Conservation (phyloP, 2,888 invertebrate genomes). For the Patella ulyssiponensis region DNA sequence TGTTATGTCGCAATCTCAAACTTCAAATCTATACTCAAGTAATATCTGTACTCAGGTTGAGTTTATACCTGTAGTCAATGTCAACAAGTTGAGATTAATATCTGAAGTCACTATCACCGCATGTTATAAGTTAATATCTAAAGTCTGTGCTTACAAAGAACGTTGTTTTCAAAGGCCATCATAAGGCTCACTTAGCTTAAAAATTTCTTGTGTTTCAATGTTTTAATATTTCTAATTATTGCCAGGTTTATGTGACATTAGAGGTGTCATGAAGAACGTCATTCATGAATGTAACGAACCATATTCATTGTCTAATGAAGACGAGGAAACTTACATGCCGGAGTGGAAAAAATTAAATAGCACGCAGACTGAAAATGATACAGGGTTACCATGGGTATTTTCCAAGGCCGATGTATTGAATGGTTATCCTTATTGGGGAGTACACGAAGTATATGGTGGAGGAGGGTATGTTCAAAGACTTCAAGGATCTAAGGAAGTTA, state of each 20-base stretch:
- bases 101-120: no score
- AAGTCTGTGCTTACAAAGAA: no score
- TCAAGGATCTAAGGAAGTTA: constrained; percentile 55
- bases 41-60: no score
- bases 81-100: no score
- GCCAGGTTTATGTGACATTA: constrained; percentile 55
- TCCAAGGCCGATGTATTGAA: constrained; percentile 64
- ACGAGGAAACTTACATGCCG: constrained; percentile 53
- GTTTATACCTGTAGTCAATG: no score
- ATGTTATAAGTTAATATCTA: no score
- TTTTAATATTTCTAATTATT: neutral
- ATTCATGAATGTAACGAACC: constrained; percentile 61
- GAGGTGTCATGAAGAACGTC: constrained; percentile 41
- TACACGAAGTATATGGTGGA: constrained; percentile 72
- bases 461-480: constrained; percentile 74
- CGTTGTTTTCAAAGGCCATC: neutral
- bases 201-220: neutral
- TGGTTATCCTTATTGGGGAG: constrained; percentile 73
- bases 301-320: constrained; percentile 60
- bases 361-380: constrained; percentile 31
- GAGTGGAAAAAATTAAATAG: constrained; percentile 55
- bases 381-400: constrained; percentile 50
- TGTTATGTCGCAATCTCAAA: no score
- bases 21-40: no score
- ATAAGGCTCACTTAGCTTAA: neutral